phyloP scores from a whole-genome alignment of 2,888 invertebrate genomes.

The Idaea straminata region DNA sequence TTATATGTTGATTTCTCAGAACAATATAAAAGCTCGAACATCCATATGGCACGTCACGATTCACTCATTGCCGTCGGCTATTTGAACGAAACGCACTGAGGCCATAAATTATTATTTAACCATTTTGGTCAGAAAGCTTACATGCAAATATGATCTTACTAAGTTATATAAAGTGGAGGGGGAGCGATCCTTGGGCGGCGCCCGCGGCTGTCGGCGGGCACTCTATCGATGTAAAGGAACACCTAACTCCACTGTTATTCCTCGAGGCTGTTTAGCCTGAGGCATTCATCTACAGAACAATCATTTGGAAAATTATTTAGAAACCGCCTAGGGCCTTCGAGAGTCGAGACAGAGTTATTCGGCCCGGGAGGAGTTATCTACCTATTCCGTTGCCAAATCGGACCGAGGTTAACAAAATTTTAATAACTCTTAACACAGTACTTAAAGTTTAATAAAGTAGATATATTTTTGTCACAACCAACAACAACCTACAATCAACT shows the following conservation, averaged over 20 bases:
- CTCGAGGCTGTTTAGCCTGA: conserved; percentile 47
- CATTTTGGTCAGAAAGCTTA: conserved; percentile 40
- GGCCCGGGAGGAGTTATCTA: no score
- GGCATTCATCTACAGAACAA: conserved; percentile 71
- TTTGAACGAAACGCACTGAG: conserved; percentile 40
- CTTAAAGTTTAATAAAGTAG: no score
- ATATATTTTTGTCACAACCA: no score
- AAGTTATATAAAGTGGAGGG: conserved; percentile 22
- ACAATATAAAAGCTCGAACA: conserved; percentile 19
- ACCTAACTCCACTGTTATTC: conserved; percentile 53
- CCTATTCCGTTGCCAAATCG: no score
- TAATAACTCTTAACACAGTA: no score
- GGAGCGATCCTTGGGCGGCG: conserved; percentile 14
- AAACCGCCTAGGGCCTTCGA: conserved; percentile 49
- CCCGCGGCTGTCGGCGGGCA: conserved; percentile 14
- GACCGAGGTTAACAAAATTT: no score
- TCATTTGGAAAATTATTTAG: conserved; percentile 72
- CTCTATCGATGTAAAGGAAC: conserved; percentile 43
- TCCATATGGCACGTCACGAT: conserved; percentile 41
- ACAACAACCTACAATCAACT: no score
- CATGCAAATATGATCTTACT: conserved; percentile 42
- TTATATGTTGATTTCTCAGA: not conserved
- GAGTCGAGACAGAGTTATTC: conserved; percentile 14
- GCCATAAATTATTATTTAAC: conserved; percentile 55
- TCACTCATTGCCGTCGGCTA: conserved; percentile 39